Conservation (phyloP, 2,113 vertebrate species). For the Azemiops feae region DNA sequence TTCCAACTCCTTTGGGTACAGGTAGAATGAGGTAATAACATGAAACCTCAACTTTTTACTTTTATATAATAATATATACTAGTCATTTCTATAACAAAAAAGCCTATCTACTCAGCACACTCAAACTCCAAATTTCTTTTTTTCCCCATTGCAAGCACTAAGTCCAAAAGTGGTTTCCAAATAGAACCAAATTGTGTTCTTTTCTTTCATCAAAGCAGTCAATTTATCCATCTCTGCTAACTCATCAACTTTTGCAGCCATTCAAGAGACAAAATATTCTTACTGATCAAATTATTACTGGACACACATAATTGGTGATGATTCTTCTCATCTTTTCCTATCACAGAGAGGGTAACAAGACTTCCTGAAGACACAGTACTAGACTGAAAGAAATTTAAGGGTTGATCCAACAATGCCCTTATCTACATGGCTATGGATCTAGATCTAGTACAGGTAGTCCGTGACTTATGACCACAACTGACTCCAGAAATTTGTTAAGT, state of each 20-base stretch:
- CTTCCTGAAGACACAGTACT: neutral
- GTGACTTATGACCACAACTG: neutral
- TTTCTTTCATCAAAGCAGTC: neutral
- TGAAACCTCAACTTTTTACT: neutral
- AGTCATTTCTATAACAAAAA: neutral
- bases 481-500: neutral
- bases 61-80: neutral
- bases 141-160: neutral
- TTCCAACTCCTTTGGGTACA: neutral
- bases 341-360: neutral
- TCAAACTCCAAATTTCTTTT: neutral
- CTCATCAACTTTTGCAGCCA: neutral
- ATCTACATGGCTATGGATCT: neutral
- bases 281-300: neutral
- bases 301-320: neutral
- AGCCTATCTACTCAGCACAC: neutral
- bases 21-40: neutral
- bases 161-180: neutral
- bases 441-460: neutral
- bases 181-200: neutral
- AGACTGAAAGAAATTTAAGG: neutral
- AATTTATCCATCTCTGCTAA: neutral
- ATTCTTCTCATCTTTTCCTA: neutral
- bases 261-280: neutral
- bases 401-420: neutral